A percentile compares a stretch with the other conserved stretches of the same genome.
Conservation (phyloP, 2,888 invertebrate species). For the Callyntrura guangdongensis region DNA sequence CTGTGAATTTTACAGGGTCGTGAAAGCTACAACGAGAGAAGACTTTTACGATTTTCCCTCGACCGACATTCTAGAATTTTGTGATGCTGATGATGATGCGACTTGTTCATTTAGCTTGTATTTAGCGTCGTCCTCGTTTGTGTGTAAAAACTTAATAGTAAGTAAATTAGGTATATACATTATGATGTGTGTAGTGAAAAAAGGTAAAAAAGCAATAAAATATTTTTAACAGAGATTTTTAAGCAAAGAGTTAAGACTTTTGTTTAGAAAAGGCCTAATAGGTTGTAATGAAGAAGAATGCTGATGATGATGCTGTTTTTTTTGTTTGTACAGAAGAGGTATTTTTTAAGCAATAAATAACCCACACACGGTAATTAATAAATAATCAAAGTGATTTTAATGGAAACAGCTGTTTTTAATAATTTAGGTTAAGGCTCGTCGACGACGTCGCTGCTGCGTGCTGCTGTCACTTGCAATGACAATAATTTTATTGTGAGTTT, state of each 20-base stretch:
- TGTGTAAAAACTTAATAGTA: neutral
- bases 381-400: too few species aligned
- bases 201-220: slow-evolving; percentile 24
- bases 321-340: too few species aligned
- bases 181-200: neutral
- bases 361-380: too few species aligned
- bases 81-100: neutral
- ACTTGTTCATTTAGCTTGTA: too few species aligned
- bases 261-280: neutral
- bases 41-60: neutral
- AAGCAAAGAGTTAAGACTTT: neutral
- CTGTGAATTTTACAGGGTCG: slow-evolving; percentile 1
- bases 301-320: too few species aligned
- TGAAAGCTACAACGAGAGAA: neutral
- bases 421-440: neutral
- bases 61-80: slow-evolving; percentile 22
- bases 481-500: slow-evolving; percentile 25
- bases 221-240: slow-evolving; percentile 58
- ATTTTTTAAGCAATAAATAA: too few species aligned
- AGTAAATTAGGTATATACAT: neutral
- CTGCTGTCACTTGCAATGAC: neutral
- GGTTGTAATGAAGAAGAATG: neutral
- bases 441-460: neutral
- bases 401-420: neutral
- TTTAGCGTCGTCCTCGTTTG: neutral